phyloP scores from a whole-genome alignment of 2,888 invertebrate genomes.

The Ophioninae sp. region DNA sequence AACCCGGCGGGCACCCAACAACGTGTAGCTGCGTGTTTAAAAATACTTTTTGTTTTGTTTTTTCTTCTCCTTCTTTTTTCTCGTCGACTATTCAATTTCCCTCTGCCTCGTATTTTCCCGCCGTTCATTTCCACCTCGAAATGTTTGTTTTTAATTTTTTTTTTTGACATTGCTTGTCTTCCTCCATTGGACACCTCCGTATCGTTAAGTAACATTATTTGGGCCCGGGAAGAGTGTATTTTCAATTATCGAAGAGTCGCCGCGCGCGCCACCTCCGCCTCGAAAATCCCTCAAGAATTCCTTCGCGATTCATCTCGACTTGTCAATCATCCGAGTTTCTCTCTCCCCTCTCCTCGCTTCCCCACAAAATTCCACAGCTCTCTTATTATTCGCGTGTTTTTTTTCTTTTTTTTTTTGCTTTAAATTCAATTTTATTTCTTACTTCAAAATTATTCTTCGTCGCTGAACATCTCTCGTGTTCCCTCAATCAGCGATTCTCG shows the following conservation, averaged over 20 bases:
- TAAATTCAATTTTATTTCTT: conserved; percentile 50
- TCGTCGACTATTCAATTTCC: conserved; percentile 38
- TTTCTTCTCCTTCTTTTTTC: conserved; percentile 16
- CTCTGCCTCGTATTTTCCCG: conserved; percentile 15
- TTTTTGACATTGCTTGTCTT: conserved; percentile 40
- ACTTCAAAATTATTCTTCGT: conserved; percentile 36
- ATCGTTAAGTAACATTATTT: conserved; percentile 76
- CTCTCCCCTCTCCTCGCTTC: conserved; percentile 47
- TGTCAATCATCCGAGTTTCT: conserved; percentile 3
- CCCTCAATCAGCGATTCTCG: conserved; percentile 44
- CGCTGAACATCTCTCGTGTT: conserved; percentile 36
- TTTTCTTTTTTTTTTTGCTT: conserved; percentile 47
- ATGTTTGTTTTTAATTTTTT: conserved; percentile 36
- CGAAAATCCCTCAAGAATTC: conserved; percentile 54
- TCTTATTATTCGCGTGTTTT: too few species aligned
- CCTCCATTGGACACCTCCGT: not conserved
- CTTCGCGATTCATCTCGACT: conserved; percentile 17
- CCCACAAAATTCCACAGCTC: conserved; percentile 13
- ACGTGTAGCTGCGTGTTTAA: conserved; percentile 76
- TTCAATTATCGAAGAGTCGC: conserved; percentile 71
- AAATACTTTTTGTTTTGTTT: conserved; percentile 71
- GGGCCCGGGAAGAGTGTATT: conserved; percentile 80
- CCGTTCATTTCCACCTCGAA: conserved; percentile 31
- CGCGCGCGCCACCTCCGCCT: conserved; percentile 65
- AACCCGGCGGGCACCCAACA: conserved; percentile 78